Evolutionary conservation across 2,888 invertebrate genomes (phyloP).

Genomic region (Diplazon laetatorius): DNA sequence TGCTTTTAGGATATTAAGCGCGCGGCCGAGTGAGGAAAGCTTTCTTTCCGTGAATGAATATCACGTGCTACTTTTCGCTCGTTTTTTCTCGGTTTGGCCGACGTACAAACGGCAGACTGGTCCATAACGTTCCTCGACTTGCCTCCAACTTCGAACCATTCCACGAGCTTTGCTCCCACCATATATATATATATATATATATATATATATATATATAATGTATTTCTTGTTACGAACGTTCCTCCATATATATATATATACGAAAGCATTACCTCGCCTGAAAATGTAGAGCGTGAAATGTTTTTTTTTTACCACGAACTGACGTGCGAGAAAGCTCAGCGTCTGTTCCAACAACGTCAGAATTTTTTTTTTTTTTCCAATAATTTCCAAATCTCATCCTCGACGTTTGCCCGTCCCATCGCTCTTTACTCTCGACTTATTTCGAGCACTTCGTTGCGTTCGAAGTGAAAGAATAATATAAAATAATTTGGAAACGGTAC

Average conservation of each 20-base stretch:
- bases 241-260: constrained; percentile 27
- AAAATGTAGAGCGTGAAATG: constrained; percentile 16
- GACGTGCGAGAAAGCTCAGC: constrained; percentile 16
- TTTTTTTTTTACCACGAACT: neutral
- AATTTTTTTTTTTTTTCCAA: too few species aligned
- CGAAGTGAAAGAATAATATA: too few species aligned
- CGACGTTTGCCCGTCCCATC: too few species aligned
- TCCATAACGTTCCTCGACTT: constrained; percentile 25
- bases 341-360: constrained; percentile 1
- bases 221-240: neutral
- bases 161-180: constrained; percentile 30
- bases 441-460: too few species aligned
- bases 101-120: constrained; percentile 41
- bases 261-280: constrained; percentile 19
- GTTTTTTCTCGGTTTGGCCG: constrained; percentile 21
- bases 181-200: neutral
- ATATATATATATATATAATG: neutral
- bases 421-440: too few species aligned
- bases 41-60: constrained; percentile 49
- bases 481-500: too few species aligned
- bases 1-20: constrained; percentile 61
- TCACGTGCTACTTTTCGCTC: constrained; percentile 50
- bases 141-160: constrained; percentile 35
- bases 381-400: too few species aligned
- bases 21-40: constrained; percentile 50